These are phyloP conservation scores for Meloidogyne floridensis DNA, from an alignment of 1,140 invertebrate genomes.

Conservation along the genomic window DNA sequence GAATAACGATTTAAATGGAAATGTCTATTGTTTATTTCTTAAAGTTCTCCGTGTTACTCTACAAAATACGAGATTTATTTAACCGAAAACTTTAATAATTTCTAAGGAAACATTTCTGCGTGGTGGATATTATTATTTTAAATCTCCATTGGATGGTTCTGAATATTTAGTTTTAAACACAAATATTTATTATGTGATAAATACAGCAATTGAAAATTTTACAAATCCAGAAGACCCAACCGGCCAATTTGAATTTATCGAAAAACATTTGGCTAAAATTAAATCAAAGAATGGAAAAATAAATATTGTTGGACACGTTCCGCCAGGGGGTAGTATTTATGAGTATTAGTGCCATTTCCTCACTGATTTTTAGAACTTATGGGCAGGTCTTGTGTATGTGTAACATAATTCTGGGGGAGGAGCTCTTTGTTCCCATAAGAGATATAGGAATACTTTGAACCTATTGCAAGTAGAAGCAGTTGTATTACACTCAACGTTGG, in stretches of 20 bases:
- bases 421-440: no score
- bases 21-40: no score
- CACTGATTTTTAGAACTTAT: no score
- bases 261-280: constrained; percentile 44
- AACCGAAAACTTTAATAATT: not conserved
- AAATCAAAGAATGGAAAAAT: constrained; percentile 34
- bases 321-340: constrained; percentile 49
- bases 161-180: constrained; percentile 58
- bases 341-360: no score
- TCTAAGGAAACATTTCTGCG: constrained; percentile 53
- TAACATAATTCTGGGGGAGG: no score
- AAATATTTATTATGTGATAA: constrained; percentile 58
- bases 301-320: constrained; percentile 58
- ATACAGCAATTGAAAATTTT: constrained; percentile 48
- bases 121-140: constrained; percentile 56
- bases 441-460: no score
- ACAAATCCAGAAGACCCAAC: constrained; percentile 50
- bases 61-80: no score
- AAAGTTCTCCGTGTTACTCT: no score
- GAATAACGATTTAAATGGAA: no score
- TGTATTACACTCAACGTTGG: no score
- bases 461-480: no score
- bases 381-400: no score
- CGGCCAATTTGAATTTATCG: constrained; percentile 59
- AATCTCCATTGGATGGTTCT: constrained; percentile 30